Percentiles rank a stretch among this genome's conserved stretches.
Conservation (phyloP, 2,888 invertebrate species). For the Ennomos fuscantarius region DNA sequence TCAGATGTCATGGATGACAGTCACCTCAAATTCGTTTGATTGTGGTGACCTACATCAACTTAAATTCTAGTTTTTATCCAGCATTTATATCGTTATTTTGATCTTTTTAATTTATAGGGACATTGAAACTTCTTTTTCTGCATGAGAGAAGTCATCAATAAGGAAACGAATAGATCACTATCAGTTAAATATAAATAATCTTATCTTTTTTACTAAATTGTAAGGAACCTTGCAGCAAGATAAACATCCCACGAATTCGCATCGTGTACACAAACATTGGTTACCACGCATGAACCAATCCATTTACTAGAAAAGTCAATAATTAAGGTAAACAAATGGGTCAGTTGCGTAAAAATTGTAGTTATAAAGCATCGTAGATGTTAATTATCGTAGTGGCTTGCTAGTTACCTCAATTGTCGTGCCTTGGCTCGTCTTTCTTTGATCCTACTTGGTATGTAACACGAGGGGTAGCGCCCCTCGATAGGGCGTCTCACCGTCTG, state of each 20-base stretch:
- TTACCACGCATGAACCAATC: conserved; percentile 8
- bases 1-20: conserved; percentile 1
- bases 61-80: conserved; percentile 10
- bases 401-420: conserved; percentile 81
- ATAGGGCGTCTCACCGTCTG: conserved; percentile 89
- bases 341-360: conserved; percentile 15
- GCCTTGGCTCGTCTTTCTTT: conserved; percentile 90
- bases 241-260: conserved; percentile 9
- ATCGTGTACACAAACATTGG: conserved; percentile 16
- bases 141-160: neutral
- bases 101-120: neutral
- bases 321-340: conserved; percentile 8
- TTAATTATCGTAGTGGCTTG: conserved; percentile 20
- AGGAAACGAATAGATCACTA: conserved; percentile 6
- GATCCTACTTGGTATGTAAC: conserved; percentile 88
- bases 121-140: neutral
- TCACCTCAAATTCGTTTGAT: neutral
- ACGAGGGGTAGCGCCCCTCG: conserved; percentile 91
- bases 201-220: conserved; percentile 7
- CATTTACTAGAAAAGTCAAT: conserved; percentile 9
- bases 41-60: conserved; percentile 19
- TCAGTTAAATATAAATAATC: conserved; percentile 11
- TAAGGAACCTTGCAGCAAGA: conserved; percentile 3
- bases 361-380: neutral
- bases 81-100: neutral